These are phyloP conservation scores for Pelagia noctiluca DNA, from an alignment of 30 jellyfish, hydroid and myxozoan species.

Conservation along the genomic window DNA sequence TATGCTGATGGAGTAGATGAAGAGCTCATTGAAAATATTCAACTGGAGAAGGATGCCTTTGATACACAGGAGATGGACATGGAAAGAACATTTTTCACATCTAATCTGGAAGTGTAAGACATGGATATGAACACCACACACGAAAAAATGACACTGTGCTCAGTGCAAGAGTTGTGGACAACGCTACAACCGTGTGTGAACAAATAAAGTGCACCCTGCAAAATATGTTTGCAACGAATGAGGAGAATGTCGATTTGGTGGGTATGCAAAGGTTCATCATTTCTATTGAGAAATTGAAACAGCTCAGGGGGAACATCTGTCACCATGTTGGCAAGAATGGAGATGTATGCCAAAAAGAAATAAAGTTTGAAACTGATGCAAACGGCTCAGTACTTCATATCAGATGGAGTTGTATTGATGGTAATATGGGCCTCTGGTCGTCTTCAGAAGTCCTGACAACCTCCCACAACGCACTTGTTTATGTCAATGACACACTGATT, in stretches of 20 bases:
- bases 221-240: too few relatives aligned
- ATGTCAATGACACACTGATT: constrained; percentile 33
- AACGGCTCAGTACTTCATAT: constrained; percentile 30
- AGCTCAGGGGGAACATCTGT: constrained; percentile 25
- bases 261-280: constrained; percentile 12
- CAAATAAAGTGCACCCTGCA: too few relatives aligned
- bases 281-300: constrained; percentile 20
- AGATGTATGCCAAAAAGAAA: constrained; percentile 13
- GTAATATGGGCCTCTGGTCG: constrained; percentile 37
- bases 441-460: constrained; percentile 39
- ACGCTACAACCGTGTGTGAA: too few relatives aligned
- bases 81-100: too few relatives aligned
- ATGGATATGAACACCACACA: too few relatives aligned
- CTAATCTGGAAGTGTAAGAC: too few relatives aligned
- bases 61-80: too few relatives aligned
- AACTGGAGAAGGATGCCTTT: too few relatives aligned
- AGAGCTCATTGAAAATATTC: too few relatives aligned
- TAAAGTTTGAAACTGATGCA: not conserved
- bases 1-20: too few relatives aligned
- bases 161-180: too few relatives aligned
- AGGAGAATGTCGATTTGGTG: not conserved
- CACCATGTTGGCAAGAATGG: constrained; percentile 18
- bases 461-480: not conserved
- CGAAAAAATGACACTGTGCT: too few relatives aligned
- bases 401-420: constrained; percentile 26